phyloP scores from a whole-genome alignment of 1,140 invertebrate genomes.

The Mercenaria mercenaria region DNA sequence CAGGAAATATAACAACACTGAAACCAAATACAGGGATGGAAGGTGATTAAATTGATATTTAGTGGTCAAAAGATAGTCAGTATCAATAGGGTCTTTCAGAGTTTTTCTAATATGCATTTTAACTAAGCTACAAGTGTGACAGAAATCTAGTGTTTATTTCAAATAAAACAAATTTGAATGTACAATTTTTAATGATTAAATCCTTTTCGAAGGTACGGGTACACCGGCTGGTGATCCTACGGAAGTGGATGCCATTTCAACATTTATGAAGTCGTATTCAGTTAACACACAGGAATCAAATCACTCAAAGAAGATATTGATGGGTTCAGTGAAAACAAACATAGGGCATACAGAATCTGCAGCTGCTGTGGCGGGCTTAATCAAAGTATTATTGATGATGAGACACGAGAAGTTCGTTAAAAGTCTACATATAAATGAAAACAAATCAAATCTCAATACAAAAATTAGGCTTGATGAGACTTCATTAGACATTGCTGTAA shows the following conservation, averaged over 20 bases:
- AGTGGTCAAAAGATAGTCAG: too few relatives aligned
- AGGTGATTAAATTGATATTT: too few relatives aligned
- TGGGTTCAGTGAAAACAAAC: conserved; percentile 75
- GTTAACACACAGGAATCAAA: not conserved
- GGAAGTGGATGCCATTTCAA: conserved; percentile 65
- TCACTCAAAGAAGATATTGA: not conserved
- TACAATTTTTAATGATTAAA: too few relatives aligned
- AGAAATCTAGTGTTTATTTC: too few relatives aligned
- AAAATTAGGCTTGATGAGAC: conserved; percentile 56
- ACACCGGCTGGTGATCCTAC: conserved; percentile 73
- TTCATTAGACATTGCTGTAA: conserved; percentile 50
- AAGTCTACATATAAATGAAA: conserved; percentile 62
- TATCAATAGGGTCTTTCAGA: too few relatives aligned
- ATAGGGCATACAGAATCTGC: conserved; percentile 91
- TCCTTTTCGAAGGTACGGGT: conserved; percentile 70
- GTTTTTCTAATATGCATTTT: too few relatives aligned
- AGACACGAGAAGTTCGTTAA: conserved; percentile 63
- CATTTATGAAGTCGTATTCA: not conserved
- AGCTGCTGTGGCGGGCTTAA: conserved; percentile 95
- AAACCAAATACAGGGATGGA: too few relatives aligned
- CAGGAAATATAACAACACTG: too few relatives aligned
- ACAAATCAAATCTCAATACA: conserved; percentile 57
- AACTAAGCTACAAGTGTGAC: too few relatives aligned
- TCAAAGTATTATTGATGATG: conserved; percentile 88
- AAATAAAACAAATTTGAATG: too few relatives aligned